phyloP scores from a whole-genome alignment of 2,888 invertebrate genomes.

The Coremacera marginata region DNA sequence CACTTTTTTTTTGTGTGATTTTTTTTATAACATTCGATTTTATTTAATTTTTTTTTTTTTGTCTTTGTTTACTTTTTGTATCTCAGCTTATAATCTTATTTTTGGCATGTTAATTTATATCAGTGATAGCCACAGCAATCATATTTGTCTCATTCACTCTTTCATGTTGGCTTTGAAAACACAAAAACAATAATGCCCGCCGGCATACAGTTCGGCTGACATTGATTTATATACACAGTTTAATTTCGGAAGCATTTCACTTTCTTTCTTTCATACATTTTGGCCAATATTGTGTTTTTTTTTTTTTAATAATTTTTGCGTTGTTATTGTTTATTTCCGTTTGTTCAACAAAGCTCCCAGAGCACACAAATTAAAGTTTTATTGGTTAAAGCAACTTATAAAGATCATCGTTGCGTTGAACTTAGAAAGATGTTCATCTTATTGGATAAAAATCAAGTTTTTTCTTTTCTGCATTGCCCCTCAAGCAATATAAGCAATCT shows the following conservation, averaged over 20 bases:
- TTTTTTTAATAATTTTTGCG: neutral
- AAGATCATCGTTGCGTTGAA: too few species aligned
- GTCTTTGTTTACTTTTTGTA: conserved; percentile 27
- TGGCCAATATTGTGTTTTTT: neutral
- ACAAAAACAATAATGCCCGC: too few species aligned
- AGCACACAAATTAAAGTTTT: neutral
- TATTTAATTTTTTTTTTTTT: conserved; percentile 7
- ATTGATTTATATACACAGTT: too few species aligned
- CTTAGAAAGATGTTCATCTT: too few species aligned
- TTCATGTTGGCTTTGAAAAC: too few species aligned
- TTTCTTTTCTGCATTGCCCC: too few species aligned
- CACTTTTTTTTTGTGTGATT: conserved; percentile 15
- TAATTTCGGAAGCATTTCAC: conserved; percentile 26
- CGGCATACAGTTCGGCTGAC: too few species aligned
- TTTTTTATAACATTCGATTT: conserved; percentile 29
- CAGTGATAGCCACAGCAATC: too few species aligned
- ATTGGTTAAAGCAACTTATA: too few species aligned
- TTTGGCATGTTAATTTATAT: conserved; percentile 12
- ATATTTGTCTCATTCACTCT: too few species aligned
- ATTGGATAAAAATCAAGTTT: too few species aligned
- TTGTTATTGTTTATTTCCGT: conserved; percentile 32
- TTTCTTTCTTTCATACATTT: conserved; percentile 23
- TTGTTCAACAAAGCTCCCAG: neutral
- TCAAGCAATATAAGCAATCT: too few species aligned
- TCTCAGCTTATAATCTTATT: conserved; percentile 16